These are phyloP conservation scores for Vandiemenella viatica DNA, from an alignment of 2,888 invertebrate genomes.

Conservation along the genomic window DNA sequence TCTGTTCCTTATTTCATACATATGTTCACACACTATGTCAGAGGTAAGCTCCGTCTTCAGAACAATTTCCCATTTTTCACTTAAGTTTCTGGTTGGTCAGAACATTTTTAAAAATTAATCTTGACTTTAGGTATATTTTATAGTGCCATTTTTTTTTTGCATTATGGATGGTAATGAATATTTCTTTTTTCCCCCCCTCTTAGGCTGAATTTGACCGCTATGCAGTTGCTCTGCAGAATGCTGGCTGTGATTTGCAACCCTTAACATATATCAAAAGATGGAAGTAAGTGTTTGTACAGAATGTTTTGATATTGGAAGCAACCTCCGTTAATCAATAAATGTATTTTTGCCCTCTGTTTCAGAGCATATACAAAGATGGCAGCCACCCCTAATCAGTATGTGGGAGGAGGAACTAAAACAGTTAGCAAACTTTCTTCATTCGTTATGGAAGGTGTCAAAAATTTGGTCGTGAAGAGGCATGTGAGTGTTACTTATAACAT, in stretches of 20 bases:
- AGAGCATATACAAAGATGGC: conserved; percentile 67
- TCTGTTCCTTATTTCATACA: conserved; percentile 80
- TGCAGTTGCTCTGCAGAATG: conserved; percentile 56
- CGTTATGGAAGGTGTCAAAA: conserved; percentile 99
- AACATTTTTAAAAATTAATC: too few species aligned
- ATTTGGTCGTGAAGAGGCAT: conserved; percentile 95
- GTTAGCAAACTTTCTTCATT: conserved; percentile 94
- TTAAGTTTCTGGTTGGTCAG: not conserved
- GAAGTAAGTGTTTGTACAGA: conserved; percentile 60
- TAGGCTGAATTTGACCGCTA: conserved; percentile 67
- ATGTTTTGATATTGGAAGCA: too few species aligned
- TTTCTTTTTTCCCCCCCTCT: not conserved
- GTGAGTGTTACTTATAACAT: conserved; percentile 42
- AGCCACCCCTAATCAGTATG: conserved; percentile 56
- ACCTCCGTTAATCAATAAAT: not conserved
- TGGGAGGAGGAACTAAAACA: conserved; percentile 85
- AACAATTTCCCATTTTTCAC: not conserved
- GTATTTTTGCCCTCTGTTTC: conserved; percentile 10
- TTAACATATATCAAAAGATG: conserved; percentile 83
- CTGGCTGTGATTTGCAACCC: conserved; percentile 74
- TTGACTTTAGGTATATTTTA: too few species aligned
- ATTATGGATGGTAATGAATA: not conserved
- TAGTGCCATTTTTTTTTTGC: too few species aligned
- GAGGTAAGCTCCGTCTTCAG: conserved; percentile 32
- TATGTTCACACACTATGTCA: conserved; percentile 65